Percentiles rank a stretch among this genome's conserved stretches.
Evolutionary conservation across 2,113 vertebrate genomes (phyloP).

Genomic region (human): DNA sequence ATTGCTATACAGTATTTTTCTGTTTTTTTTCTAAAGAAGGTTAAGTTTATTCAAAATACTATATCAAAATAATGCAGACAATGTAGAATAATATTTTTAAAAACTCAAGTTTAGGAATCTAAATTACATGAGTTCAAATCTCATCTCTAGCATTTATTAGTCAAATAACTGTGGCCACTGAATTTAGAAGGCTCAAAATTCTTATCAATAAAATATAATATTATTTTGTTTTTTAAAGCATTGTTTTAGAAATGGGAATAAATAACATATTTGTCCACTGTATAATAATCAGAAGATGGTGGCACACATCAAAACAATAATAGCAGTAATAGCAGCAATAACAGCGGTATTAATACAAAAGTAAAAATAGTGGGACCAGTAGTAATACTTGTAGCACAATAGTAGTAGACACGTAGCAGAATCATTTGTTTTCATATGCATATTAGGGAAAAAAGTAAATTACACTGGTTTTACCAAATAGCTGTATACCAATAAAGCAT

Average conservation of each 20-base stretch:
- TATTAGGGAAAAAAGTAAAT: not conserved
- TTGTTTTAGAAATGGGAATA: not conserved
- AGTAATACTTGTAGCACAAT: not conserved
- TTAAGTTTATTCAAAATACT: not conserved
- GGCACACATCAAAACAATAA: not conserved
- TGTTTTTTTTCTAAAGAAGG: not conserved
- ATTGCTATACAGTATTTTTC: not conserved
- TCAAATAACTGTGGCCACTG: not conserved
- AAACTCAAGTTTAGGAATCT: not conserved
- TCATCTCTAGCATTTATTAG: not conserved
- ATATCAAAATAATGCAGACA: not conserved
- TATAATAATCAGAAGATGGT: not conserved
- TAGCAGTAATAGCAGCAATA: not conserved
- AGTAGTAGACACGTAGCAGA: accelerated
- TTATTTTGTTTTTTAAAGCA: not conserved
- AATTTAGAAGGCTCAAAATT: not conserved
- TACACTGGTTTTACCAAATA: not conserved
- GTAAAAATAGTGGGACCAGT: not conserved
- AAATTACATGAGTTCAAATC: not conserved
- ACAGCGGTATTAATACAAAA: not conserved
- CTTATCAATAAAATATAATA: not conserved
- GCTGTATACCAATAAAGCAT: not conserved
- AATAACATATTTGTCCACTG: not conserved
- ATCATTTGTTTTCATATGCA: not conserved
- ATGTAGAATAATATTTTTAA: not conserved